Evolutionary conservation across 2,113 vertebrate genomes (phyloP), one percentile per base, ranked within the genome.

Genomic region (Myxocyprinus asiaticus): DNA sequence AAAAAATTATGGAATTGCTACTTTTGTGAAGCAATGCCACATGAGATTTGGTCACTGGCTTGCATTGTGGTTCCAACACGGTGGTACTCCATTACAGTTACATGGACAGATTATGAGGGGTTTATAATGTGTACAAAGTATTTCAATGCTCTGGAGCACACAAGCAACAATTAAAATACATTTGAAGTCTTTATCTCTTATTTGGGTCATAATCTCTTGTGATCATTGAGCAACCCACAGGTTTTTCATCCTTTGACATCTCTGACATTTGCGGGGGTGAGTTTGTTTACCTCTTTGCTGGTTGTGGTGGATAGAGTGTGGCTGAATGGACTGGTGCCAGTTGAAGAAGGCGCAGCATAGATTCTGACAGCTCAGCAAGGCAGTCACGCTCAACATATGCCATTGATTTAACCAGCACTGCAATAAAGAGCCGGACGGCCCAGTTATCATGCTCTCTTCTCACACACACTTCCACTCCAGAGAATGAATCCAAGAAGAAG

Each of bases 311-410:
- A 77, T 73, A 74, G 80, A 86, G 88, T 73, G 83, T 84, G 85
- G 82, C 86, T 86, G 89, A 86, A 83, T 88, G 77, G 68, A 76
- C 83, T 83, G 79, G 77, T 86, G 87, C 53, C 63, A 62, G 71
- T 71, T 78, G 48, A 50, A 56, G 84, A 84, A 81, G 85, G 66
- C 65, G 17, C 63, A 76, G 80, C 74, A 78, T 61, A 79, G 81
- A 71, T 81, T 86, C 78, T 88, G 82, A 90, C 90, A 92, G 90
- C 89, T 90, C 88, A 88, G 88, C 83, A 88, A 87, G 86, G 87
- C 74, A 61, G 83, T 88, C 82, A 45, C 58, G 6, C 81, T 42
- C 67, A 86, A 87, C 90, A 91, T 92, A 88, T 92, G 89, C 86
- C 85, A 90, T 87, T 88, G 86, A 90, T 91, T 90, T 84, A 80